Evolutionary conservation across 2,797 vertebrate species (phyloP), one percentile per base, ranked within the genome.

Genomic region (Momotus momota): DNA sequence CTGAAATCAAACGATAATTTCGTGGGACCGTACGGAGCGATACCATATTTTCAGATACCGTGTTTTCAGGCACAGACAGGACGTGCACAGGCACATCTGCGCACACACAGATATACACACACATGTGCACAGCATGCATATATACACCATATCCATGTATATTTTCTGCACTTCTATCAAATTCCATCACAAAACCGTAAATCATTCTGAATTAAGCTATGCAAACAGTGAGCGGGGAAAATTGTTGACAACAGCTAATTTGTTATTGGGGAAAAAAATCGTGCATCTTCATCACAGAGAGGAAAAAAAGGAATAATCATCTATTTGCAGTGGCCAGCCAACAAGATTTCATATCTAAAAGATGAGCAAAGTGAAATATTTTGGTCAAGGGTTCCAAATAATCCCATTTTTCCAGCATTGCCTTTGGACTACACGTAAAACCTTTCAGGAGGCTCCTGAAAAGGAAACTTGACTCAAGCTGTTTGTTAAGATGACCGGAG

Each of bases 401-500:
- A 87, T 12, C 52, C 55, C 4, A 12, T 88, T 88, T 94, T 95
- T 70, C 67, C 71, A 93, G 65, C 3, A 3, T 45, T 66, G 83
- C 67, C 60, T 73, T 62, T 71, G 46, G 86, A 93, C 83, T 72
- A 46, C 45, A 74, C 9, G 26, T 41, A 69, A 81, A 94, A 21
- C 17, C 35, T 83, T 84, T 25, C 84, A 90, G 60, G 60, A 78
- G 89, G 80, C 71, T 95, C 88, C 74, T 57, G 35, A 88, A 94
- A 95, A 97, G 65, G 94, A 94, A 82, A 95, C 79, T 43, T 93
- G 84, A 91, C 64, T 93, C 77, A 79, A 84, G 73, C 14, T 86
- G 70, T 67, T 90, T 85, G 55, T 92, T 60, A 80, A 58, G 88
- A 86, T 65, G 88, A 94, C 64, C 43, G 2, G 74, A 84, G 88